Base-by-base conservation (phyloP, 2,888 invertebrate genomes). In the Serrognathus titanus region DNA sequence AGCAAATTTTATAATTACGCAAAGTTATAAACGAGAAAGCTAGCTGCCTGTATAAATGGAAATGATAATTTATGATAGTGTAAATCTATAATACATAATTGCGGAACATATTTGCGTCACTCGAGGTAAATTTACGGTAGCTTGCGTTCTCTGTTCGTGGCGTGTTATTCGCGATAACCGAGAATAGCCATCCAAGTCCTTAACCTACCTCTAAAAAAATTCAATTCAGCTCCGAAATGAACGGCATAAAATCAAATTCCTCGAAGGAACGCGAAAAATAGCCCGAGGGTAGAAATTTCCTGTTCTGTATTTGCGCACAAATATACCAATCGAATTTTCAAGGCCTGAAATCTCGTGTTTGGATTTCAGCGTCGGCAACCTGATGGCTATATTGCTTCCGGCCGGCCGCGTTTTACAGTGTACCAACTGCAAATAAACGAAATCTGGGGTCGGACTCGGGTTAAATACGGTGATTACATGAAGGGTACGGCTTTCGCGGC, bases 241-340 rank as follows among this genome's bases (percentile, higher is more conserved):
- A 51, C 55, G 57, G 61, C 54, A 58, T 58, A 60, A 65, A 61
- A 60, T 64, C 57, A 59, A 63, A 61, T 60, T 63, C 60, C 58
- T 60, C 53, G 35, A 59, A 60, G 63, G 56, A 59, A 61, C 60
- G 59, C 56, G 61, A 51, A 65, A 58, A 58, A 54, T 51, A 60
- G 61, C 57, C 45, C 48, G 43, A 16, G 56, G 55, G 58, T 60
- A 58, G 62, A 65, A 68, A 66, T 64, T 66, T 66, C 65, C 68
- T 62, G 62, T 45, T 51, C 63, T 55, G 60, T 69, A 67, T 69
- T 69, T 70, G 63, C 69, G 64, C 68, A 68, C 69, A 69, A 70
- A 69, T 69, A 69, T 69, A 67, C 64, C 68, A 69, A 70, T 70
- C 62, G 69, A 70, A 69, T 69, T 69, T 67, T 63, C 62, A 51